These are phyloP conservation scores for Hyperoplus lanceolatus DNA, from an alignment of 2,797 vertebrate genomes.

Conservation along the genomic window DNA sequence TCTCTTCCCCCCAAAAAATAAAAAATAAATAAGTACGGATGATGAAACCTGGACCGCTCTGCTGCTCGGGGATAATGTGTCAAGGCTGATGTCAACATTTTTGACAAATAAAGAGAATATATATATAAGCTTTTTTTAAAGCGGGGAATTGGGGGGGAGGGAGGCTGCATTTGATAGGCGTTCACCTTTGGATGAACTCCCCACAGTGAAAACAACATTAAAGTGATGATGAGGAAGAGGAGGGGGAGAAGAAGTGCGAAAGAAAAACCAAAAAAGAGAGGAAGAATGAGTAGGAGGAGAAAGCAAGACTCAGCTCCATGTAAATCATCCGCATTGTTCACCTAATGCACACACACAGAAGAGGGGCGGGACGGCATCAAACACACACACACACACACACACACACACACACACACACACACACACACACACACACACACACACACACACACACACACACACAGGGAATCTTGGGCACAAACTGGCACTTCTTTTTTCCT, in stretches of 20 bases:
- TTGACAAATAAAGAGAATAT: conserved; percentile 77
- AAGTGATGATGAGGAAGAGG: conserved; percentile 43
- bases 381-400: background rate
- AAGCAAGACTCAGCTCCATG: conserved; percentile 61
- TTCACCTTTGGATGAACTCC: conserved; percentile 82
- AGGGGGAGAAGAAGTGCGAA: conserved; percentile 28
- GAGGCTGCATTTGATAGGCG: conserved; percentile 32
- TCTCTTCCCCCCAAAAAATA: background rate
- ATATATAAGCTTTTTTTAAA: conserved; percentile 55
- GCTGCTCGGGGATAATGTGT: conserved; percentile 72
- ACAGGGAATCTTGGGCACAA: conserved; percentile 35
- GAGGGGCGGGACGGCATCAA: background rate
- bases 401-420: background rate
- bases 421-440: conserved; percentile 14
- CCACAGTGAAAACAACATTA: conserved; percentile 55
- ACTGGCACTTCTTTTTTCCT: conserved; percentile 61
- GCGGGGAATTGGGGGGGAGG: background rate
- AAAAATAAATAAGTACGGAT: conserved; percentile 49
- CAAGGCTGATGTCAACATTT: conserved; percentile 72
- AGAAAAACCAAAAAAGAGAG: conserved; percentile 21
- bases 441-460: conserved; percentile 25
- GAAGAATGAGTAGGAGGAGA: conserved; percentile 63
- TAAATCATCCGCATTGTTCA: conserved; percentile 76
- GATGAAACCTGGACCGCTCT: conserved; percentile 72
- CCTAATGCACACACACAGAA: conserved; percentile 45